These are phyloP conservation scores for Rhagoletis zephyria DNA, from an alignment of 1,140 invertebrate genomes.

Conservation along the genomic window DNA sequence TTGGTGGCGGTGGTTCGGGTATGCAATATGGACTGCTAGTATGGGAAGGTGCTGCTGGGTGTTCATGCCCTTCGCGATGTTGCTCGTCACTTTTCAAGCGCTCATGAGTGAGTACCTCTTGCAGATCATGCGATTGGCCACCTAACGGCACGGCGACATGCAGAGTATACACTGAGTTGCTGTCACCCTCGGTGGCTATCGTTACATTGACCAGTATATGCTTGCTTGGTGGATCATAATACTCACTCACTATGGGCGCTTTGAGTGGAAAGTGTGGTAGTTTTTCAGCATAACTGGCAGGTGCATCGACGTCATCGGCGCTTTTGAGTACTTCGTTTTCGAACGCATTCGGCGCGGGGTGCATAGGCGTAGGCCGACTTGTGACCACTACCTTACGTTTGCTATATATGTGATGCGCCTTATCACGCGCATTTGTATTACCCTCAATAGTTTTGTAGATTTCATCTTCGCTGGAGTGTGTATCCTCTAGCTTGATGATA, in stretches of 20 bases:
- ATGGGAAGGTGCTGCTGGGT: neutral
- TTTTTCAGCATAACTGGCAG: conserved; percentile 31
- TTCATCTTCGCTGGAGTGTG: conserved; percentile 55
- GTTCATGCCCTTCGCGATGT: neutral
- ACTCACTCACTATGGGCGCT: conserved; percentile 66
- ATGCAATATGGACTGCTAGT: conserved; percentile 60
- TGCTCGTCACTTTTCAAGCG: neutral
- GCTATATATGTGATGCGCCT: neutral
- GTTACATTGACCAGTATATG: conserved; percentile 71
- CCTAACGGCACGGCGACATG: conserved; percentile 70
- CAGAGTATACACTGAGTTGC: conserved; percentile 69
- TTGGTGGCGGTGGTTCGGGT: conserved; percentile 69
- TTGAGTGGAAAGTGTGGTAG: conserved; percentile 60
- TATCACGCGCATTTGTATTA: neutral
- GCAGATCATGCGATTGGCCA: conserved; percentile 60
- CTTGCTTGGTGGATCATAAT: conserved; percentile 63
- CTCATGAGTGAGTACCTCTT: conserved; percentile 68
- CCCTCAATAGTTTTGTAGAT: conserved; percentile 55
- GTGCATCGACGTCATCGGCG: neutral
- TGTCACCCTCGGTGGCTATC: conserved; percentile 69
- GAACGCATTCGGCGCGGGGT: neutral
- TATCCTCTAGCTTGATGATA: conserved; percentile 66
- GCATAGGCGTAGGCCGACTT: neutral
- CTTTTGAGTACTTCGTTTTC: conserved; percentile 51
- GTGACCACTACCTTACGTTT: neutral